These are phyloP conservation scores for Lagorchestes hirsutus DNA, from an alignment of 2,797 vertebrate genomes.

Conservation along the genomic window DNA sequence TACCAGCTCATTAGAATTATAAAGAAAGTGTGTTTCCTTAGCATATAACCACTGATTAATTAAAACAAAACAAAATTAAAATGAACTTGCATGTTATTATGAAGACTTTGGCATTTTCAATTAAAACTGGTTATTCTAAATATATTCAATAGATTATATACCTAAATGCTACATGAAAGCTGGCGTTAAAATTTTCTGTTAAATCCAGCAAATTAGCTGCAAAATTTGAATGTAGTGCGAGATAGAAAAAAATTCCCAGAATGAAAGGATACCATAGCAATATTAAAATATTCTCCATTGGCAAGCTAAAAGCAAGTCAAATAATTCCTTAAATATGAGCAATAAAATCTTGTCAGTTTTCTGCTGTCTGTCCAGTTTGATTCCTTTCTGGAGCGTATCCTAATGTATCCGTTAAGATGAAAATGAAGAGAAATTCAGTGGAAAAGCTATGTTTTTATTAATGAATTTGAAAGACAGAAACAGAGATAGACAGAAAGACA, in stretches of 20 bases:
- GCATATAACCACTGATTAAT: slow-evolving; percentile 36
- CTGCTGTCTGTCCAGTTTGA: background rate
- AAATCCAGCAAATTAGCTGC: slow-evolving; percentile 47
- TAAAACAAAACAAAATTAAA: slow-evolving; percentile 28
- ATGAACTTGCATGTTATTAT: background rate
- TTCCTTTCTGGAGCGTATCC: background rate
- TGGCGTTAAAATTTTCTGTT: slow-evolving; percentile 48
- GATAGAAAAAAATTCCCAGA: slow-evolving; percentile 15
- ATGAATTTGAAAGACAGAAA: background rate
- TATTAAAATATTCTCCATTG: slow-evolving; percentile 41
- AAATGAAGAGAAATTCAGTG: background rate
- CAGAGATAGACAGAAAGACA: background rate
- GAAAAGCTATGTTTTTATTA: background rate
- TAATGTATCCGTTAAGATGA: slow-evolving; percentile 5
- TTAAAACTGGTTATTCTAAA: slow-evolving; percentile 59
- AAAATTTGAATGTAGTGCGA: slow-evolving; percentile 29
- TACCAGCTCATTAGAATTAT: slow-evolving; percentile 57
- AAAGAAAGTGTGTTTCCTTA: slow-evolving; percentile 63
- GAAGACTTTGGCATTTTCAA: slow-evolving; percentile 63
- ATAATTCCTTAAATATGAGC: background rate
- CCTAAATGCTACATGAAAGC: slow-evolving; percentile 24
- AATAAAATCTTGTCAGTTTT: slow-evolving; percentile 6
- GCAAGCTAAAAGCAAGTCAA: background rate
- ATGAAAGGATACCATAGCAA: background rate
- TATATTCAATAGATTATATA: slow-evolving; percentile 37